These are phyloP conservation scores for Cyprinus carpio DNA, from an alignment of 2,113 vertebrate species.

Conservation along the genomic window DNA sequence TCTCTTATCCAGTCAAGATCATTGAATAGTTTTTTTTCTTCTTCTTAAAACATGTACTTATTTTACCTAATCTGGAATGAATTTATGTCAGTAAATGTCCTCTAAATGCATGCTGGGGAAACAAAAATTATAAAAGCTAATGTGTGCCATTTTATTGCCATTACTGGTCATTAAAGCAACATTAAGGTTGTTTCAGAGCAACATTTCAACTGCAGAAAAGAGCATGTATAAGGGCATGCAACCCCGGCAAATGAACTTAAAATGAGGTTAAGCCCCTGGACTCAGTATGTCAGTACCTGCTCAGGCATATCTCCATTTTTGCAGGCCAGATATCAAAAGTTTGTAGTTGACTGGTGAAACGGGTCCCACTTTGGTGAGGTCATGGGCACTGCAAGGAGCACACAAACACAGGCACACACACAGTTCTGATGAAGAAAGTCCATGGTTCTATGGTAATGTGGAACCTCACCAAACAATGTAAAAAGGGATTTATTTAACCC, in stretches of 20 bases:
- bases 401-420: conserved; percentile 34
- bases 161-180: background rate
- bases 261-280: background rate
- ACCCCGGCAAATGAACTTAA: background rate
- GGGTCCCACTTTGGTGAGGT: conserved; percentile 97
- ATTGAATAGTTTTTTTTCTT: background rate
- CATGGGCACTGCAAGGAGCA: conserved; percentile 85
- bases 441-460: background rate
- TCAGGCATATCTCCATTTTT: conserved; percentile 99
- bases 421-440: background rate
- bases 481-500: background rate
- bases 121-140: background rate
- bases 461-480: background rate
- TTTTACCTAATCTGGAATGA: too few species aligned
- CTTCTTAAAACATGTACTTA: background rate
- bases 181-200: background rate
- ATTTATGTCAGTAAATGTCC: background rate
- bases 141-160: too few species aligned
- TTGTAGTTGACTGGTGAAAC: conserved; percentile 98
- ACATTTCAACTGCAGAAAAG: background rate
- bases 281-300: conserved; percentile 80
- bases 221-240: background rate
- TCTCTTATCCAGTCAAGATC: background rate
- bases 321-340: conserved; percentile 95
- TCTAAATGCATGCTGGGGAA: background rate